Conservation (phyloP, 2,888 invertebrate genomes). For the Tenthredo livida region DNA sequence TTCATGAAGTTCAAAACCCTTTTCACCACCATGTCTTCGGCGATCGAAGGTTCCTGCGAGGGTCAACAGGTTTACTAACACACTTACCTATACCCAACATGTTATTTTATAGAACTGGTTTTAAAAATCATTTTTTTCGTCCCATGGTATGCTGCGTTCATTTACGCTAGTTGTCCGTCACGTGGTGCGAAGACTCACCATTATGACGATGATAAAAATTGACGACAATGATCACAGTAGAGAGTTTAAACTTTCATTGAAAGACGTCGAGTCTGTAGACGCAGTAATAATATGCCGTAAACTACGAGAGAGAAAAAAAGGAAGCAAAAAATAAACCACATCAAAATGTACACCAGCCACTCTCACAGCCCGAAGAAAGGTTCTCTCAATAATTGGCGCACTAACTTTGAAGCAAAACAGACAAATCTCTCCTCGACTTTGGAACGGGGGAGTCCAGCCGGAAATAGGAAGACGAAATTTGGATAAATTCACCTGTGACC, state of each 20-base stretch:
- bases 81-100: background rate
- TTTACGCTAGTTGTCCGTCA: background rate
- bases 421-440: slow-evolving; percentile 28
- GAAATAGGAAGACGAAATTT: background rate
- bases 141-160: background rate
- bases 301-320: background rate
- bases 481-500: background rate
- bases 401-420: slow-evolving; percentile 32
- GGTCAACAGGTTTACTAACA: background rate
- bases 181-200: background rate
- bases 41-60: background rate
- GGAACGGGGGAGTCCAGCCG: background rate
- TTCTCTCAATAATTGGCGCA: slow-evolving; percentile 40
- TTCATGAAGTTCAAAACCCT: background rate
- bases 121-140: background rate
- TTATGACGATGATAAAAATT: background rate
- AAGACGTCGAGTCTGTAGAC: slow-evolving; percentile 1
- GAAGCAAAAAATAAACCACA: background rate
- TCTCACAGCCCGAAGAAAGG: slow-evolving; percentile 50
- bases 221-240: slow-evolving; percentile 23
- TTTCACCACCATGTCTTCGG: background rate
- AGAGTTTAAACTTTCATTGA: slow-evolving; percentile 45
- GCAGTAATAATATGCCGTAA: slow-evolving; percentile 21
- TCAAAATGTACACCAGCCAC: slow-evolving; percentile 8
- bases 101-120: slow-evolving; percentile 7